phyloP scores from a whole-genome alignment of 1,140 invertebrate genomes.

The Hyposmocoma kahamanoa region DNA sequence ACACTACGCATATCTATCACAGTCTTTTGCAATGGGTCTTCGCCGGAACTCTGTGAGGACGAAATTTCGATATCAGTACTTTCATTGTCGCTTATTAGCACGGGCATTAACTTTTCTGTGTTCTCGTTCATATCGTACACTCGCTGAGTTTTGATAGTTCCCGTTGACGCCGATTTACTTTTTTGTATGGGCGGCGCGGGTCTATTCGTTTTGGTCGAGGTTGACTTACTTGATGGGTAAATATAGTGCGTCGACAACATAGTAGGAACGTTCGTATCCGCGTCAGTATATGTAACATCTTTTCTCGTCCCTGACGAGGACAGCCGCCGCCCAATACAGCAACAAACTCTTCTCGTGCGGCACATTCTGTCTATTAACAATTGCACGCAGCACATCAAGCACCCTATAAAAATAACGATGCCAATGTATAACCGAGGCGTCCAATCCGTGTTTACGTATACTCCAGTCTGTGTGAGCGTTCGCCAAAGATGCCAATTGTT shows the following conservation, averaged over 20 bases:
- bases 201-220: constrained; percentile 15
- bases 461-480: constrained; percentile 28
- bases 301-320: constrained; percentile 10
- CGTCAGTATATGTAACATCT: constrained; percentile 35
- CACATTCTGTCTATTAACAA: constrained; percentile 44
- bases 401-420: constrained; percentile 32
- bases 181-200: constrained; percentile 13
- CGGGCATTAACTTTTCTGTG: constrained; percentile 44
- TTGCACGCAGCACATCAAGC: constrained; percentile 43
- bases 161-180: constrained; percentile 30
- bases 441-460: constrained; percentile 43
- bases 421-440: constrained; percentile 33
- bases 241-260: constrained; percentile 33
- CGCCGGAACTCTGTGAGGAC: constrained; percentile 4
- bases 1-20: neutral
- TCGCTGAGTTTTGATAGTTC: constrained; percentile 34
- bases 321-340: constrained; percentile 20
- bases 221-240: constrained; percentile 13
- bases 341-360: constrained; percentile 29
- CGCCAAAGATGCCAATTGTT: constrained; percentile 45
- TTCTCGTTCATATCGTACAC: constrained; percentile 56
- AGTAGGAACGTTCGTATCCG: constrained; percentile 41
- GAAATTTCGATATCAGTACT: constrained; percentile 16
- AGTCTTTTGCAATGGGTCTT: neutral
- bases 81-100: constrained; percentile 47